Percentiles rank a stretch among this genome's conserved stretches.
phyloP scores from a whole-genome alignment of 2,888 invertebrate species.

The Autographa pulchrina region DNA sequence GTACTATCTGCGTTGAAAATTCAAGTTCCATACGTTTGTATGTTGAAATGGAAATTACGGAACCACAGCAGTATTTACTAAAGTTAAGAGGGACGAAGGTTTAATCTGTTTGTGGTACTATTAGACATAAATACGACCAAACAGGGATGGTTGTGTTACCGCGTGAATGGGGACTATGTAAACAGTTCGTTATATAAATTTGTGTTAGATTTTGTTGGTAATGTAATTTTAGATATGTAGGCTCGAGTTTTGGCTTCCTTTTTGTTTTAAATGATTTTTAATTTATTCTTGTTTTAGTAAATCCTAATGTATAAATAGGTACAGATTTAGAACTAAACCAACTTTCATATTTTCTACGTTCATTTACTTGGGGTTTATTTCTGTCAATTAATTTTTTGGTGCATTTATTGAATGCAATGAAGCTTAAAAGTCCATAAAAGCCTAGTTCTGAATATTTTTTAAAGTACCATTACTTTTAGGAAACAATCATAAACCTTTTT shows the following conservation, averaged over 20 bases:
- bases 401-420: too few species aligned
- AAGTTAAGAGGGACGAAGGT: constrained; percentile 65
- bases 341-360: too few species aligned
- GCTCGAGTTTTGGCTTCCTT: constrained; percentile 20
- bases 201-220: constrained; percentile 47
- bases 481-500: too few species aligned
- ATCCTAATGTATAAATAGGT: too few species aligned
- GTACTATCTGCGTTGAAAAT: constrained; percentile 73
- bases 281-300: constrained; percentile 4
- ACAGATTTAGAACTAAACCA: too few species aligned
- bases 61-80: constrained; percentile 62
- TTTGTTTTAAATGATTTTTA: constrained; percentile 42
- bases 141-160: constrained; percentile 44
- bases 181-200: constrained; percentile 42
- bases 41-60: constrained; percentile 61
- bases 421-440: too few species aligned
- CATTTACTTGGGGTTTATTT: too few species aligned
- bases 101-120: constrained; percentile 64
- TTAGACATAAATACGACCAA: constrained; percentile 60
- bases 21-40: constrained; percentile 70
- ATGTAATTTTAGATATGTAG: constrained; percentile 46
- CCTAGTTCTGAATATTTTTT: too few species aligned
- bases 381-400: too few species aligned
- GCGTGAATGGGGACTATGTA: constrained; percentile 44
- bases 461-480: too few species aligned